Evolutionary conservation across 1,140 invertebrate species (phyloP).

Genomic region (Nasonia longicornis): DNA sequence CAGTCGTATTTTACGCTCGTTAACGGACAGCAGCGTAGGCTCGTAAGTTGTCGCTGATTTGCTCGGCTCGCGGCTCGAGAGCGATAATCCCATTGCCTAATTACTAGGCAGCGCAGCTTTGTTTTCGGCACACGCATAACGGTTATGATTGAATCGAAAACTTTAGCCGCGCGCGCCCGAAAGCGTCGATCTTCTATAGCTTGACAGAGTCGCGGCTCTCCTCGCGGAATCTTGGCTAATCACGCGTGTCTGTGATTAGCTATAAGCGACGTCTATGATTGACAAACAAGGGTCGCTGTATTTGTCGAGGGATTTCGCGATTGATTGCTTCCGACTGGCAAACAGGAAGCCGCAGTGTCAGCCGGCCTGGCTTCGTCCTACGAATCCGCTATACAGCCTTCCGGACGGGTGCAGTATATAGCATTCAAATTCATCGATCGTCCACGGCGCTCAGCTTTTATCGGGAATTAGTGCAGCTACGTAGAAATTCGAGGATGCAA

Average conservation of each 20-base stretch:
- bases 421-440: neutral
- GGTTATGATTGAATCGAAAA: no score
- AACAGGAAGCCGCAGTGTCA: slow-evolving; percentile 47
- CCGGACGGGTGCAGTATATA: no score
- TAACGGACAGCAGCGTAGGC: slow-evolving; percentile 41
- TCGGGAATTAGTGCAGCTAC: neutral
- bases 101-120: slow-evolving; percentile 11
- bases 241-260: slow-evolving; percentile 48
- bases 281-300: slow-evolving; percentile 55
- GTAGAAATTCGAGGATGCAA: neutral
- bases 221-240: slow-evolving; percentile 45
- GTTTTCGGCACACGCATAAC: neutral
- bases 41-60: slow-evolving; percentile 44
- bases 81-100: slow-evolving; percentile 46
- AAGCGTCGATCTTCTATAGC: neutral
- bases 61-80: neutral
- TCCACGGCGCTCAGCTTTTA: neutral
- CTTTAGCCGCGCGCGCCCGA: no score
- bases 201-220: neutral
- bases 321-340: slow-evolving; percentile 63
- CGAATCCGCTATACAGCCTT: no score
- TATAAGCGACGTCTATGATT: slow-evolving; percentile 54
- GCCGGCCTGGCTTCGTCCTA: neutral
- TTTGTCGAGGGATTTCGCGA: slow-evolving; percentile 60
- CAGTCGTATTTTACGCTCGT: slow-evolving; percentile 52